A percentile compares a stretch with the other conserved stretches of the same genome.
Evolutionary conservation across 2,797 vertebrate species (phyloP).

Genomic region (Pseudochaenichthys georgianus): DNA sequence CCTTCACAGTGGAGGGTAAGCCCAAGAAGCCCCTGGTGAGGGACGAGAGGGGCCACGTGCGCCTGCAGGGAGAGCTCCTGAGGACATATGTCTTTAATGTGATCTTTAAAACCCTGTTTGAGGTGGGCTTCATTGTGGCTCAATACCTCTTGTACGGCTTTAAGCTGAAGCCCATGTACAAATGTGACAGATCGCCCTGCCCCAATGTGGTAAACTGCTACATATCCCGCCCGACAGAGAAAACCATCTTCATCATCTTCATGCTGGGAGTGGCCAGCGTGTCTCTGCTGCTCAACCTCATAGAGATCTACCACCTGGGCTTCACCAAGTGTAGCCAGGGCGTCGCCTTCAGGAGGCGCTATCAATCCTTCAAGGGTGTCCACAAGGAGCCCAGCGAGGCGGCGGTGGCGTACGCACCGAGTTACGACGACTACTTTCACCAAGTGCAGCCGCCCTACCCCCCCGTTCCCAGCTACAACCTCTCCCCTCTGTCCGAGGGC

Average conservation of each 20-base stretch:
- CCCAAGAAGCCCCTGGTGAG: constrained; percentile 66
- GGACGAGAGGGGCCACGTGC: constrained; percentile 81
- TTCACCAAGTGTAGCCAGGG: constrained; percentile 86
- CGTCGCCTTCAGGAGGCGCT: constrained; percentile 57
- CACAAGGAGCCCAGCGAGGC: constrained; percentile 60
- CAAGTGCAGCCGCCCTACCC: constrained; percentile 71
- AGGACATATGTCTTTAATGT: constrained; percentile 89
- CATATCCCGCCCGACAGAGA: constrained; percentile 91
- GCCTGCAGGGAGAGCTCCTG: constrained; percentile 86
- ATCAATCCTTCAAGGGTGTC: not conserved
- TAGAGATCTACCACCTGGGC: constrained; percentile 90
- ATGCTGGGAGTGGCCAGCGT: constrained; percentile 89
- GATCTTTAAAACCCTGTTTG: constrained; percentile 90
- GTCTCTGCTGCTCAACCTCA: constrained; percentile 89
- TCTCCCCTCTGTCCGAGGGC: constrained; percentile 70
- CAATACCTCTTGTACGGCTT: constrained; percentile 91
- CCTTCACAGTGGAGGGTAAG: constrained; percentile 61
- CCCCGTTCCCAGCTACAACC: constrained; percentile 74
- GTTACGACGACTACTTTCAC: constrained; percentile 79
- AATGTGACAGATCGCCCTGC: constrained; percentile 87
- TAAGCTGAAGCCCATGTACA: constrained; percentile 90
- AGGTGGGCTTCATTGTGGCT: constrained; percentile 90
- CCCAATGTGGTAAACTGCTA: constrained; percentile 91
- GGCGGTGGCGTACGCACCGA: constrained; percentile 67
- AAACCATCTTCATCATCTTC: constrained; percentile 92